These are phyloP conservation scores for Trichechus manatus DNA, from an alignment of 2,113 vertebrate genomes.

Conservation along the genomic window DNA sequence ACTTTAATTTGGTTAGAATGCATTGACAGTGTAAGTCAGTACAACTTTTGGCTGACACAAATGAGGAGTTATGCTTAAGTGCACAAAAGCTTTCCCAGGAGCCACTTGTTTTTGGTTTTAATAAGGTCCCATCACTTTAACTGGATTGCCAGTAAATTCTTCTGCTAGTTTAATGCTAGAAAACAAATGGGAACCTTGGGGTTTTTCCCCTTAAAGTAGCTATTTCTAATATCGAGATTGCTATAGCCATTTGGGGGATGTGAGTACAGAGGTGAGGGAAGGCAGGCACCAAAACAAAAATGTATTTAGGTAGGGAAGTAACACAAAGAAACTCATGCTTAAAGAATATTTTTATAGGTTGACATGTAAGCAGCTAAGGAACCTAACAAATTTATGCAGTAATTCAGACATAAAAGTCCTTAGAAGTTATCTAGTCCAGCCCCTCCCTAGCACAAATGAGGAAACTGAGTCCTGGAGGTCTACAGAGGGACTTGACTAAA, in stretches of 20 bases:
- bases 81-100: constrained; percentile 72
- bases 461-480: not conserved
- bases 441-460: not conserved
- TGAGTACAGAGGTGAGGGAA: not conserved
- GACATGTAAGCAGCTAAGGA: not conserved
- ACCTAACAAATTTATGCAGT: not conserved
- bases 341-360: not conserved
- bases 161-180: constrained; percentile 66
- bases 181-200: constrained; percentile 76
- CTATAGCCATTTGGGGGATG: not conserved
- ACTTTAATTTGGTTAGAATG: constrained; percentile 53
- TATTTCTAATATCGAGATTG: constrained; percentile 85
- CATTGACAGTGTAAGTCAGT: constrained; percentile 61
- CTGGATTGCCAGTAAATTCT: constrained; percentile 82
- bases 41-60: constrained; percentile 78
- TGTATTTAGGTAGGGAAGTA: not conserved
- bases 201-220: constrained; percentile 60
- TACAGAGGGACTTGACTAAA: not conserved
- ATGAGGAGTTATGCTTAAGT: constrained; percentile 75
- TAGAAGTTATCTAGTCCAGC: not conserved
- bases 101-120: constrained; percentile 84
- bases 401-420: not conserved
- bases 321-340: not conserved
- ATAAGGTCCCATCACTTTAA: constrained; percentile 78
- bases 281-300: not conserved